Evolutionary conservation across 2,113 vertebrate genomes (phyloP).

Genomic region (Himantopus leucocephalus): DNA sequence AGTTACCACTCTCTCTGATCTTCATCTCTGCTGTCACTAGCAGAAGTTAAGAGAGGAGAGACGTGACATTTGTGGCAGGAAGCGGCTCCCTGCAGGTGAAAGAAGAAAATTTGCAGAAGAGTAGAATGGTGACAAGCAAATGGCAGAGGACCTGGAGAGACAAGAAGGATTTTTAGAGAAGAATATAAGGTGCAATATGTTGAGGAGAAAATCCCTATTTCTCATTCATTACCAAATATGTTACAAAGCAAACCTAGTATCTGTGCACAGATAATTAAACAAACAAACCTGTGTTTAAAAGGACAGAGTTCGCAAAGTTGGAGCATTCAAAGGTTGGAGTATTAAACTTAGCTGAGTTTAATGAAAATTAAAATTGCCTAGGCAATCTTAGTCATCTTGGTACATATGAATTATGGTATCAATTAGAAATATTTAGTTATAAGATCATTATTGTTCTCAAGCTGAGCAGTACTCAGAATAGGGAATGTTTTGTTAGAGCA

Average conservation of each 20-base stretch:
- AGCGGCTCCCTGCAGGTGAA: neutral
- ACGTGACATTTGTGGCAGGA: neutral
- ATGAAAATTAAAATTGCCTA: neutral
- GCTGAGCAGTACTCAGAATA: neutral
- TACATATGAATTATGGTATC: accelerated
- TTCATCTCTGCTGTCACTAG: neutral
- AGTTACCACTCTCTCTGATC: neutral
- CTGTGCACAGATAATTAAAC: neutral
- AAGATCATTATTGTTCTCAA: neutral
- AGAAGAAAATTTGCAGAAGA: neutral
- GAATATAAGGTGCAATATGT: neutral
- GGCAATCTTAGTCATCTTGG: neutral
- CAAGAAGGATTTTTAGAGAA: neutral
- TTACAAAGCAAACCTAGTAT: neutral
- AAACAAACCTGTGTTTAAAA: neutral
- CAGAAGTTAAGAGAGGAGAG: neutral
- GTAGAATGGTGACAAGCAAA: neutral
- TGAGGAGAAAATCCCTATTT: neutral
- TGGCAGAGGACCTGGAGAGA: neutral
- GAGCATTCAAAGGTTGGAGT: neutral
- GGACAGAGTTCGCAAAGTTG: neutral
- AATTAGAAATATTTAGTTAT: neutral
- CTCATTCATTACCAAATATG: neutral
- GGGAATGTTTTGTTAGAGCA: neutral
- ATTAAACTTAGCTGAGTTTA: neutral